Base-by-base conservation (phyloP, 2,797 vertebrate species). In the Pantherophis vulpinus region DNA sequence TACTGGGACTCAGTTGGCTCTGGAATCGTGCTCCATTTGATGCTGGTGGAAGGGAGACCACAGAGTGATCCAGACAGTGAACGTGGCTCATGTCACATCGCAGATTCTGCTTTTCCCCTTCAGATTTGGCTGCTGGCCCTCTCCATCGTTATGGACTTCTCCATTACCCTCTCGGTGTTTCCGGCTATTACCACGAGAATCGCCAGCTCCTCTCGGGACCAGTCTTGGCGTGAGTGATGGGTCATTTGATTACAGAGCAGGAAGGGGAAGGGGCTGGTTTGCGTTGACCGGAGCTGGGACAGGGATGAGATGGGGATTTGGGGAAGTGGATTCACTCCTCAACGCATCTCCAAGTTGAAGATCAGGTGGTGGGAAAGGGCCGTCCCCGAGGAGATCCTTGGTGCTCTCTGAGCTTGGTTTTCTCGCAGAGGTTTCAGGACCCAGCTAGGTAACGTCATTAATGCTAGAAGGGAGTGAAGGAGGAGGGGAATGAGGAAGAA, bases 51-150 rank as follows among this genome's bases (percentile, higher is more conserved):
- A 42, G 74, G 37, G 37, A 79, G 37, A 42, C 37, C 18, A 37
- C 37, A 11, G 32, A 20, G 70, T 1, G 18, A 23, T 13, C 18
- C 37, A 5, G 37, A 11, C 25, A 47, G 20, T 11, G 37, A 42
- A 42, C 2, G 37, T 2, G 74, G 20, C 5, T 11, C 20, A 2
- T 23, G 74, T 83, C 20, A 4, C 1, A 47, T 47, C 0, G 0
- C 18, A 0, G 32, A 16, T 83, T 83, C 83, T 25, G 18, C 42
- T 94, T 91, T 91, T 20, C 13, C 2, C 0, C 60, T 93, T 79
- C 96, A 99, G 99, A 98, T 99, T 94, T 98, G 98, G 98, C 97
- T 98, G 95, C 98, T 98, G 97, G 99, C 99, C 4, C 98, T 99
- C 93, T 98, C 98, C 16, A 98, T 99, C 88, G 98, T 98, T 0